phyloP scores from a whole-genome alignment of 2,888 invertebrate genomes.

The Drosophila paracracens region DNA sequence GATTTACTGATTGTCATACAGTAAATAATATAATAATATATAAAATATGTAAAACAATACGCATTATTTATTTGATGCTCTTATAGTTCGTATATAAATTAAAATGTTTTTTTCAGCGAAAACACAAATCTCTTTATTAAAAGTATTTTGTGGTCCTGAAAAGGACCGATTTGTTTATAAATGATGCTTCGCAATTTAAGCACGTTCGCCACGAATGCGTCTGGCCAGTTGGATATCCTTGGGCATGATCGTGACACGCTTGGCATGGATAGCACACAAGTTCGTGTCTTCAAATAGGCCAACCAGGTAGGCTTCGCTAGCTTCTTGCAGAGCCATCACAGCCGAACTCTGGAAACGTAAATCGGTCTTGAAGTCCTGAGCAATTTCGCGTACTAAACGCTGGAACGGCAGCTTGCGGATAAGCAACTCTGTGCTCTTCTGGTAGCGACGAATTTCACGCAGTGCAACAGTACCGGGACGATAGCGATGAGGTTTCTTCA shows the following conservation, averaged over 20 bases:
- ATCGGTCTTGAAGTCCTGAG: conserved; percentile 41
- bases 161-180: conserved; percentile 39
- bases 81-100: neutral
- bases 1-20: neutral
- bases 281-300: conserved; percentile 33
- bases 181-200: conserved; percentile 87
- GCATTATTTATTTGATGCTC: neutral
- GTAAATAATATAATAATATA: neutral
- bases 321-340: conserved; percentile 39
- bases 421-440: conserved; percentile 40
- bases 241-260: conserved; percentile 98
- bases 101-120: neutral
- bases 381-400: conserved; percentile 34
- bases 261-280: conserved; percentile 95
- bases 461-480: conserved; percentile 34
- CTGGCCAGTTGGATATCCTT: conserved; percentile 98
- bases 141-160: conserved; percentile 43
- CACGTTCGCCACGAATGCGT: conserved; percentile 97
- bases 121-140: conserved; percentile 12
- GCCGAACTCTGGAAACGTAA: conserved; percentile 44
- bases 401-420: conserved; percentile 32
- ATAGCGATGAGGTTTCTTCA: conserved; percentile 37
- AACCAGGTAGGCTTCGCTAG: conserved; percentile 35
- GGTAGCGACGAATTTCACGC: conserved; percentile 37
- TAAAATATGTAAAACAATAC: neutral